Conservation (phyloP, 2,888 invertebrate species). For the Melolontha melolontha region DNA sequence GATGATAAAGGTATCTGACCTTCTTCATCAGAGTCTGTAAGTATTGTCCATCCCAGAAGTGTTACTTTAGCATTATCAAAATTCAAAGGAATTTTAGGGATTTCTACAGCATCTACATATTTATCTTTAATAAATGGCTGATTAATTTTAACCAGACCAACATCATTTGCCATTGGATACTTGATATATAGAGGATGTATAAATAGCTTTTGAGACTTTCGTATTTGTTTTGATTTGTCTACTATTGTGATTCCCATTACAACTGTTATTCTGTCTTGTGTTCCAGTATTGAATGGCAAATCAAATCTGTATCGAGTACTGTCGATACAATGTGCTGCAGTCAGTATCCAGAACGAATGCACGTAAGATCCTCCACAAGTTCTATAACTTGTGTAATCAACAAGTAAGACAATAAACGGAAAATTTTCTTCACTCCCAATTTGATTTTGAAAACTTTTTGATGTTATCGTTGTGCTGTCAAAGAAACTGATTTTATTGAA, state of each 20-base stretch:
- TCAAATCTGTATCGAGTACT: neutral
- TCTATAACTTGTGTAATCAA: neutral
- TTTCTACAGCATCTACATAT: too few species aligned
- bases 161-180: slow-evolving; percentile 2
- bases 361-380: slow-evolving; percentile 9
- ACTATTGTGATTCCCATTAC: neutral
- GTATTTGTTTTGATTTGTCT: neutral
- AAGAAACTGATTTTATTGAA: neutral
- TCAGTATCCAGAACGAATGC: neutral
- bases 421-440: neutral
- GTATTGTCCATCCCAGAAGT: neutral
- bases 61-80: neutral
- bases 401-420: slow-evolving; percentile 1
- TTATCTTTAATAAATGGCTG: neutral
- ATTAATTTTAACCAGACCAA: neutral
- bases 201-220: neutral
- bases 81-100: too few species aligned
- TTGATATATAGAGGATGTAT: slow-evolving; percentile 1
- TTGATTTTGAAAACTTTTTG: neutral
- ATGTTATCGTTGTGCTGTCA: neutral
- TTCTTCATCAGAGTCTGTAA: neutral
- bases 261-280: slow-evolving; percentile 1
- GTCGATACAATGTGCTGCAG: slow-evolving; percentile 8
- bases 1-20: neutral
- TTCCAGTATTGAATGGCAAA: neutral